These are phyloP conservation scores for Lamellibrachia satsuma DNA, from an alignment of 2,888 invertebrate genomes.

Conservation along the genomic window DNA sequence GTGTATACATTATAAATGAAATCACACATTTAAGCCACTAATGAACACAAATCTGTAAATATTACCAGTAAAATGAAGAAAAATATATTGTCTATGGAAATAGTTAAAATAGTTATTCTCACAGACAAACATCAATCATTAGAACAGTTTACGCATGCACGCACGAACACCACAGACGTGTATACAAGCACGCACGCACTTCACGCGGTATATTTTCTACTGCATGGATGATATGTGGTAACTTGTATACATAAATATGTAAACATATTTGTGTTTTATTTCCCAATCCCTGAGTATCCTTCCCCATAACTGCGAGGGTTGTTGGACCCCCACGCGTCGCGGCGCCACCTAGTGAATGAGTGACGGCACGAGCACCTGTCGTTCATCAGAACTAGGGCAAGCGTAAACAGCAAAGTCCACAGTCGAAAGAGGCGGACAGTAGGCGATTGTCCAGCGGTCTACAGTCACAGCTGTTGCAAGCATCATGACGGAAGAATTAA, in stretches of 20 bases:
- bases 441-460: neutral
- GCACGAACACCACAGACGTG: too few species aligned
- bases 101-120: too few species aligned
- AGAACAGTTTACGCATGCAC: too few species aligned
- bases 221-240: too few species aligned
- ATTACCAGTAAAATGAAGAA: too few species aligned
- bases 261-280: neutral
- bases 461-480: neutral
- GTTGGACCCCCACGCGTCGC: neutral
- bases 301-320: neutral
- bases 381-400: neutral
- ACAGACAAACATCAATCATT: too few species aligned
- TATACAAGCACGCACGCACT: too few species aligned
- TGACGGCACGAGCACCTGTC: neutral
- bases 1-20: too few species aligned
- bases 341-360: neutral
- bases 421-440: neutral
- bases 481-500: neutral
- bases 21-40: too few species aligned
- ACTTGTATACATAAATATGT: neutral
- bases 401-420: neutral
- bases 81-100: too few species aligned
- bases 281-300: neutral
- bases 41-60: too few species aligned
- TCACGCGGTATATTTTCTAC: too few species aligned